A percentile compares a stretch with the other conserved stretches of the same genome.
phyloP scores from a whole-genome alignment of 2,888 invertebrate species.

The Congeria kusceri region DNA sequence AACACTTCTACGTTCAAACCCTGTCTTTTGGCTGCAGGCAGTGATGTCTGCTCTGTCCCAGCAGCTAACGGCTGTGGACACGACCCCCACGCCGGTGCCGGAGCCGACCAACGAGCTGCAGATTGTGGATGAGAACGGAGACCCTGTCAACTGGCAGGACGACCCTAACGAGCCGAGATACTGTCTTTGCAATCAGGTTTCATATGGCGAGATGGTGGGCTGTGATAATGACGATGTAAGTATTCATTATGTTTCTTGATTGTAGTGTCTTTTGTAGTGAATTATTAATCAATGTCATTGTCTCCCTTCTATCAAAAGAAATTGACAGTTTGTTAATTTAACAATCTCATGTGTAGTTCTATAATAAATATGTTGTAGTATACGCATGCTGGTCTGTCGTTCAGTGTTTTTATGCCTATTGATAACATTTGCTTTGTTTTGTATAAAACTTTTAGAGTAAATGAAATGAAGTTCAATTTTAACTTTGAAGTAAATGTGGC shows the following conservation, averaged over 20 bases:
- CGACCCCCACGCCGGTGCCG: slow-evolving; percentile 86
- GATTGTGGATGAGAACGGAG: slow-evolving; percentile 78
- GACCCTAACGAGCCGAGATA: slow-evolving; percentile 98
- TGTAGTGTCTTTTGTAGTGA: not conserved
- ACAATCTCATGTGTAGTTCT: no score
- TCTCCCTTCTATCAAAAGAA: no score
- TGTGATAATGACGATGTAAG: slow-evolving; percentile 98
- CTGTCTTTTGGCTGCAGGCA: slow-evolving; percentile 51
- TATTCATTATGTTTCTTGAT: not conserved
- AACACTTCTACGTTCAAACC: no score
- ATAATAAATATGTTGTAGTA: no score
- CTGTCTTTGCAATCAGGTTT: slow-evolving; percentile 98
- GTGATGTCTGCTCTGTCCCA: slow-evolving; percentile 85
- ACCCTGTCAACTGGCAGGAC: slow-evolving; percentile 92
- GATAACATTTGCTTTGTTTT: no score
- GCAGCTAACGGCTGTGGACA: slow-evolving; percentile 83
- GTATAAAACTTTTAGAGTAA: no score
- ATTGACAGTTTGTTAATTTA: no score
- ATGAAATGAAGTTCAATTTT: no score
- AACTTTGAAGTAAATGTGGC: no score
- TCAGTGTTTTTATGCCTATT: no score
- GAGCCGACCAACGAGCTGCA: slow-evolving; percentile 77
- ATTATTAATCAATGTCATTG: no score
- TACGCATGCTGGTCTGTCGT: no score
- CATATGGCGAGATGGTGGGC: slow-evolving; percentile 99